Percentiles rank a stretch among this genome's conserved stretches.
Evolutionary conservation across 2,797 vertebrate genomes (phyloP).

Genomic region (Parauchenoglanis ngamensis): DNA sequence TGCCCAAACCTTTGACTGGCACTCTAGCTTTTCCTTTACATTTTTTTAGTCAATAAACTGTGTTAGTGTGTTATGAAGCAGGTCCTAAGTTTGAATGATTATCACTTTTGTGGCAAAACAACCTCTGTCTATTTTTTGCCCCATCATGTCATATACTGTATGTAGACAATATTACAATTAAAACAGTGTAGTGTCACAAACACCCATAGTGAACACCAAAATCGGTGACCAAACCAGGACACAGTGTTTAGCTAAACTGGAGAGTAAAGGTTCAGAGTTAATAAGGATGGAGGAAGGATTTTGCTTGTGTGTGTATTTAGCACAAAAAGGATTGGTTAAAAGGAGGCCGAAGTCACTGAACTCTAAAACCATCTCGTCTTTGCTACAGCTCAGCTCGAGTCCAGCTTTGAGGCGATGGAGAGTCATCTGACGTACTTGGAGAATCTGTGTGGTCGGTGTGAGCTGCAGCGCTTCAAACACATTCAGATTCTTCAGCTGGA

Average conservation of each 20-base stretch:
- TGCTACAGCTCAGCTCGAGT: slow-evolving; percentile 83
- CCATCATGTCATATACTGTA: neutral
- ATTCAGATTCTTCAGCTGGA: slow-evolving; percentile 83
- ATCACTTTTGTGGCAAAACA: neutral
- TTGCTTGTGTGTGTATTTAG: neutral
- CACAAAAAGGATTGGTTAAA: neutral
- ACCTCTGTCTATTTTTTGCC: neutral
- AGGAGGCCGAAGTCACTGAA: neutral
- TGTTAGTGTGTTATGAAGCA: neutral
- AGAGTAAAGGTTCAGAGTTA: neutral
- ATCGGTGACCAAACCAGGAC: too few species aligned
- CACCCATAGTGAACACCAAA: neutral
- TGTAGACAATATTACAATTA: neutral
- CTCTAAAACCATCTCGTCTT: neutral
- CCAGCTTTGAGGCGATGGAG: slow-evolving; percentile 92
- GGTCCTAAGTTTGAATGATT: neutral
- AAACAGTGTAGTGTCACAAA: neutral
- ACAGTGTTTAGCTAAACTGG: neutral
- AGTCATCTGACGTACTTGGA: slow-evolving; percentile 84
- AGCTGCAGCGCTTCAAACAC: slow-evolving; percentile 83
- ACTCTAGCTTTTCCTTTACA: neutral
- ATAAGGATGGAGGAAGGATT: neutral
- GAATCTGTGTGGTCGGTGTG: slow-evolving; percentile 87
- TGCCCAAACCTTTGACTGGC: too few species aligned
- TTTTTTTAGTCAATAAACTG: neutral